phyloP scores from a whole-genome alignment of 1,140 invertebrate genomes.

The Teleogryllus occipitalis region DNA sequence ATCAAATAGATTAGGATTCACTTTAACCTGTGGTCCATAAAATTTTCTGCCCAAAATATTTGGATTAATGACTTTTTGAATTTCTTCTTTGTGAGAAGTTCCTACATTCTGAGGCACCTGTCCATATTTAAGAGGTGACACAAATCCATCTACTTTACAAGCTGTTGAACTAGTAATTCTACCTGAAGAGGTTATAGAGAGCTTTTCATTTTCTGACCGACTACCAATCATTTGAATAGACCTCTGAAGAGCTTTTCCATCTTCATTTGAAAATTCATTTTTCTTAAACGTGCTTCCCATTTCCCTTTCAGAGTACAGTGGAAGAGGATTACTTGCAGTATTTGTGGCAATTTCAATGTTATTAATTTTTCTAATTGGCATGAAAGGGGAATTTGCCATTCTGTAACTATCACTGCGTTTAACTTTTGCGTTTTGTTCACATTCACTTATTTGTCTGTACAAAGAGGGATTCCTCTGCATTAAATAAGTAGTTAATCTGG shows the following conservation, averaged over 20 bases:
- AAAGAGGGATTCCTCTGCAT: constrained; percentile 17
- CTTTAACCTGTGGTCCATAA: constrained; percentile 24
- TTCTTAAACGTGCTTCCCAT: neutral
- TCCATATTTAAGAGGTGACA: neutral
- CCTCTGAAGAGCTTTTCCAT: neutral
- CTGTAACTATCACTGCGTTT: constrained; percentile 80
- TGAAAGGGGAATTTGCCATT: constrained; percentile 62
- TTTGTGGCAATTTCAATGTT: constrained; percentile 21
- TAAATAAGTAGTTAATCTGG: constrained; percentile 17
- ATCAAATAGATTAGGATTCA: constrained; percentile 20
- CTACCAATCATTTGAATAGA: neutral
- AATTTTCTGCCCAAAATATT: constrained; percentile 24
- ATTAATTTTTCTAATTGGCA: constrained; percentile 20
- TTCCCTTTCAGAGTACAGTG: neutral
- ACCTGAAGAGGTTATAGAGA: neutral
- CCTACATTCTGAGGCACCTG: neutral
- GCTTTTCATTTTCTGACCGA: neutral
- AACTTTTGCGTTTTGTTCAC: constrained; percentile 38
- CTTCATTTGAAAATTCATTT: neutral
- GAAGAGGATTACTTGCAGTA: neutral
- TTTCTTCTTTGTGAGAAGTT: neutral
- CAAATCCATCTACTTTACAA: neutral
- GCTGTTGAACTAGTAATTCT: neutral
- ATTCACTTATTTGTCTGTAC: constrained; percentile 18
- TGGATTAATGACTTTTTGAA: constrained; percentile 21